Conservation (phyloP, 2,113 vertebrate species). For the Neopipo cinnamomea region DNA sequence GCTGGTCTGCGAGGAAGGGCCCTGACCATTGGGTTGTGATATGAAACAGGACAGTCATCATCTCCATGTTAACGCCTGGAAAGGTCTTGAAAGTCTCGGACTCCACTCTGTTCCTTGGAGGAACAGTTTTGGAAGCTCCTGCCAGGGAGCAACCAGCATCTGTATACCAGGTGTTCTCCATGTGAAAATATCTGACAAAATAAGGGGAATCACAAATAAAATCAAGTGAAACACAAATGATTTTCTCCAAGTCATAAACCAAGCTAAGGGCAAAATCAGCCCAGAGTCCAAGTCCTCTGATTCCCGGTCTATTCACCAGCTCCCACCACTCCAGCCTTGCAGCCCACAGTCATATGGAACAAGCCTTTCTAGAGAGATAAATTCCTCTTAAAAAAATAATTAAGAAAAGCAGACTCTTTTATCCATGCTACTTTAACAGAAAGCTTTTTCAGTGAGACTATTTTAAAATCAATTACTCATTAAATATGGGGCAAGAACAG, state of each 20-base stretch:
- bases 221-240: fast-evolving
- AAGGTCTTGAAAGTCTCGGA: neutral
- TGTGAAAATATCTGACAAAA: neutral
- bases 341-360: neutral
- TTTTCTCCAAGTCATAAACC: neutral
- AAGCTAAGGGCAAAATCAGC: neutral
- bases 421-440: neutral
- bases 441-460: neutral
- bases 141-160: neutral
- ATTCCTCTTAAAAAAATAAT: neutral
- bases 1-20: neutral
- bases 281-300: neutral
- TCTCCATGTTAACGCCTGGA: fast-evolving
- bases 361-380: neutral
- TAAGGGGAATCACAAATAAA: neutral
- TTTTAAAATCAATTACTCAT: neutral
- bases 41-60: neutral
- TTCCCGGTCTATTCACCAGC: neutral
- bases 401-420: neutral
- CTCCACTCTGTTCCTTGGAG: neutral
- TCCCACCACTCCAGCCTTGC: neutral
- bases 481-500: neutral
- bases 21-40: neutral
- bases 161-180: neutral
- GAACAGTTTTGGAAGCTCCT: neutral